These are phyloP conservation scores for Leptopilina drosophilae DNA, from an alignment of 2,888 invertebrate species.

Conservation along the genomic window DNA sequence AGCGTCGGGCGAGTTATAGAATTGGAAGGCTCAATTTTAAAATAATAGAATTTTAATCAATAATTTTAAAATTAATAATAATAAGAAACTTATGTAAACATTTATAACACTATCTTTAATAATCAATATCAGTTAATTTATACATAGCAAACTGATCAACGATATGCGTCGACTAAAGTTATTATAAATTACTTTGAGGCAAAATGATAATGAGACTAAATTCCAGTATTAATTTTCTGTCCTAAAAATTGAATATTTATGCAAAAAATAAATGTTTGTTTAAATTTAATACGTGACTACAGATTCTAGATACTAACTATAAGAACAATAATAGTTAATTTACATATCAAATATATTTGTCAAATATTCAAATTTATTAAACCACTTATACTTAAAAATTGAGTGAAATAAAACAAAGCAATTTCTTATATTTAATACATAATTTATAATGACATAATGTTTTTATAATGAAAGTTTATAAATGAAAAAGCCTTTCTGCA, in stretches of 20 bases:
- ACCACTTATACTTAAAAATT: not conserved
- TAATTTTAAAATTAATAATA: not conserved
- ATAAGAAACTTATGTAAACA: not conserved
- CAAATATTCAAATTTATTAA: not conserved
- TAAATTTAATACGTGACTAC: too few relatives aligned
- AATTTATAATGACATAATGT: not conserved
- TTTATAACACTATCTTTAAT: not conserved
- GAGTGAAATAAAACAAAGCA: not conserved
- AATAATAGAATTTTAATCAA: too few relatives aligned
- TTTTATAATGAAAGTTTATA: not conserved
- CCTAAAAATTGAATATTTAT: too few relatives aligned
- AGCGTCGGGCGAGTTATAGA: too few relatives aligned
- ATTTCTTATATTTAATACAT: not conserved
- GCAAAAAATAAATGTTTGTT: too few relatives aligned
- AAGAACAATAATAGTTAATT: too few relatives aligned
- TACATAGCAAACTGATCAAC: constrained; percentile 2
- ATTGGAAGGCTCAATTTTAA: too few relatives aligned
- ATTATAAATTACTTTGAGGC: constrained; percentile 16
- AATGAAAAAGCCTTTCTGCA: constrained; percentile 3
- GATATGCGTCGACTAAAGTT: constrained; percentile 21
- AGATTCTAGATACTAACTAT: too few relatives aligned
- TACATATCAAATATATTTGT: too few relatives aligned
- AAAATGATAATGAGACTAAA: constrained; percentile 12
- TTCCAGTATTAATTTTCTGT: not conserved
- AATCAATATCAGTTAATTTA: constrained; percentile 14